Conservation (phyloP, 2,113 vertebrate species). For the Apteryx owenii region DNA sequence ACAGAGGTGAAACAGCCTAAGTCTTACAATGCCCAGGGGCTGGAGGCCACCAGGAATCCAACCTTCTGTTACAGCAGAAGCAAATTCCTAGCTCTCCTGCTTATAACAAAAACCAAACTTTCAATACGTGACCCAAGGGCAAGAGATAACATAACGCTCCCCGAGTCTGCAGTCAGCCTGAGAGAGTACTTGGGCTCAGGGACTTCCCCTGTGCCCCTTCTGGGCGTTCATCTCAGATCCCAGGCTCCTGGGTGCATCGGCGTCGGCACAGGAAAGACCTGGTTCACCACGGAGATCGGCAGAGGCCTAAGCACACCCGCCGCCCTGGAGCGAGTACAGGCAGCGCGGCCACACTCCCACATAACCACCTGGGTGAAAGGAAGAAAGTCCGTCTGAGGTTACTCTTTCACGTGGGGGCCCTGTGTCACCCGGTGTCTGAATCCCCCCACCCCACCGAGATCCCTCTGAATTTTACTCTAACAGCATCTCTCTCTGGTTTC, state of each 20-base stretch:
- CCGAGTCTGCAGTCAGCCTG: not conserved
- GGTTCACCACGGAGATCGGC: not conserved
- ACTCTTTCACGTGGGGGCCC: not conserved
- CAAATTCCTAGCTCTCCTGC: not conserved
- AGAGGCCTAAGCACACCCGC: accelerated
- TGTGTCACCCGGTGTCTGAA: not conserved
- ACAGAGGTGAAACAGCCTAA: not conserved
- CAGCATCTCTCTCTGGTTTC: not conserved
- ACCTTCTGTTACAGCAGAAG: not conserved
- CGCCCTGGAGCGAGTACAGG: not conserved
- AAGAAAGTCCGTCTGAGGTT: not conserved
- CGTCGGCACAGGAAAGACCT: not conserved
- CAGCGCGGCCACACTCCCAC: not conserved
- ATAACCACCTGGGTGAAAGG: accelerated
- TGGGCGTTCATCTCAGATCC: not conserved
- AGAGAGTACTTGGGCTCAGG: not conserved
- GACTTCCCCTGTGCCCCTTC: not conserved
- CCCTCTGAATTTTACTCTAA: not conserved
- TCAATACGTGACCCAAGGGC: not conserved
- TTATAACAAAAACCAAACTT: not conserved
- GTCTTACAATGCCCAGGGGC: not conserved
- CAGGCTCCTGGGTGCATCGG: not conserved
- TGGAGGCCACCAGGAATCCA: not conserved
- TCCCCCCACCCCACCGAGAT: not conserved
- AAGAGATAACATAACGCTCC: accelerated